Evolutionary conservation across 2,888 invertebrate species (phyloP), one percentile per base, ranked within the genome.

Genomic region (Ptilodon capucinus): DNA sequence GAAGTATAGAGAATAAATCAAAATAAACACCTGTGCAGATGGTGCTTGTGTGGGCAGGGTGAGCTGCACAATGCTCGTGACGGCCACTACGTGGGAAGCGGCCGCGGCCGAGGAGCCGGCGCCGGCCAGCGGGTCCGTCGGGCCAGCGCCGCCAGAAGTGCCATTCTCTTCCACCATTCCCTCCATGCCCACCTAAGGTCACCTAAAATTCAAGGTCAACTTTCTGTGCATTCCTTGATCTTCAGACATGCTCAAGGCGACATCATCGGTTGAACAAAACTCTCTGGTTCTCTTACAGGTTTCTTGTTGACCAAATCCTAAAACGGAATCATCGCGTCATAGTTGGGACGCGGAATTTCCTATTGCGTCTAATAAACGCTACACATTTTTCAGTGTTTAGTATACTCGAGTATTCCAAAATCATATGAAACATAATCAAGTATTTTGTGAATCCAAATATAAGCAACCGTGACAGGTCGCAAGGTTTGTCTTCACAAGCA

Each of bases 141-240:
- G 76, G 60, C 86, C 86, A 59, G 83, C 80, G 60, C 86, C 83
- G 58, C 83, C 81, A 64, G 84, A 77, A 63, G 87, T 86, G 74
- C 96, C 96, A 87, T 96, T 97, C 93, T 97, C 97, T 93, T 97
- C 97, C 90, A 96, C 97, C 95, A 97, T 96, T 92, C 95, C 95
- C 93, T 97, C 97, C 97, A 97, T 97, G 93, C 92, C 92, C 82
- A 84, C 81, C 81, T 80, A 79, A 81, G 83, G 92, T 93, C 93
- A 93, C 94, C 94, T 94, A 92, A 85, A 91, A 92, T 91, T 91
- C 92, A 92, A 91, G 89, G 89, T 87, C 91, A 85, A 81, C 84
- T 76, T 73, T 84, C 82, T 82, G 79, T 80, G 81, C 84, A 86
- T 84, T 83, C 82, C 86, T 79, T 74, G 76, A 71, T 82, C 74